Evolutionary conservation across 2,888 invertebrate species (phyloP).

Genomic region (Amiota communis): DNA sequence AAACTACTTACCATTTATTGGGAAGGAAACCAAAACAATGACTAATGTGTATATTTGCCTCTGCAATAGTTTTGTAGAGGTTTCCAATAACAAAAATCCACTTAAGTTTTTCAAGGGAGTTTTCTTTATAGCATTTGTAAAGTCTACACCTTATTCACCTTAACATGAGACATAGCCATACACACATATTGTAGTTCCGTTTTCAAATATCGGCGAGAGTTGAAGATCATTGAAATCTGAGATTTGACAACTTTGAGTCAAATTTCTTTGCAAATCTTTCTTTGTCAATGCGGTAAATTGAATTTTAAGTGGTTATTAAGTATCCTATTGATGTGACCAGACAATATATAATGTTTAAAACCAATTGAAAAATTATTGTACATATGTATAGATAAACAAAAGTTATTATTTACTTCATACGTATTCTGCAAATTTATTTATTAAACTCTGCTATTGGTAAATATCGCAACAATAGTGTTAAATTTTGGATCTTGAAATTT

Average conservation of each 20-base stretch:
- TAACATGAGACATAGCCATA: background rate
- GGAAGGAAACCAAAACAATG: conserved; percentile 22
- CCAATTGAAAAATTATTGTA: no score
- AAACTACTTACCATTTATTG: conserved; percentile 22
- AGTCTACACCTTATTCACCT: background rate
- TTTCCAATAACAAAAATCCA: conserved; percentile 6
- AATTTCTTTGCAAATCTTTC: background rate
- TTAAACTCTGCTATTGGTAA: no score
- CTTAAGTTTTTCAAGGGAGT: background rate
- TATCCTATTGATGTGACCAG: no score
- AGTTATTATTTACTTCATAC: no score
- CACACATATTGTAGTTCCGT: background rate
- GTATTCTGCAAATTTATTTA: no score
- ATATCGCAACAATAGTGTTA: no score
- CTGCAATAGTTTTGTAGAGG: background rate
- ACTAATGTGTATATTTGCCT: background rate
- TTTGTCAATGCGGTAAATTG: conserved; percentile 9
- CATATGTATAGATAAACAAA: no score
- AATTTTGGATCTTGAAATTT: no score
- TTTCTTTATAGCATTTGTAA: background rate
- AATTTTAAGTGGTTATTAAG: no score
- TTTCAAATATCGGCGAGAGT: background rate
- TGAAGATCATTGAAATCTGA: background rate
- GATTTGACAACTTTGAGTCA: background rate
- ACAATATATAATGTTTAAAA: no score